These are phyloP conservation scores for Bombylius major DNA, from an alignment of 2,888 invertebrate genomes.

Conservation along the genomic window DNA sequence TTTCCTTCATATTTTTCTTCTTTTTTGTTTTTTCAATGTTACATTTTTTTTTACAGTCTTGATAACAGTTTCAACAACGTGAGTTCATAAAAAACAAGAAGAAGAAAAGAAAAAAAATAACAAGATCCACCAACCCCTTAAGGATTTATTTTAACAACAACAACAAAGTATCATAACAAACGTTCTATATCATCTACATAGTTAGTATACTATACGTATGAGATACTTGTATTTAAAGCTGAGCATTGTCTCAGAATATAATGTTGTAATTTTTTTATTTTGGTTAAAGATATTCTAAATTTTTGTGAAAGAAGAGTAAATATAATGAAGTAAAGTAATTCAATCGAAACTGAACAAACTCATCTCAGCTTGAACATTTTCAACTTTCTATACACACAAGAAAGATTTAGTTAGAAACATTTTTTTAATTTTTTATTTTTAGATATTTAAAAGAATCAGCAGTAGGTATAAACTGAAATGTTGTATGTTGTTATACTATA, in stretches of 20 bases:
- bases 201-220: no score
- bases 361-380: not conserved
- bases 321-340: not conserved
- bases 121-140: not conserved
- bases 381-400: not conserved
- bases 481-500: not conserved
- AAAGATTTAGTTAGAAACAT: conserved; percentile 2
- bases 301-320: no score
- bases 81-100: not conserved
- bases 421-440: conserved; percentile 1
- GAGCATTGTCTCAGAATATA: no score
- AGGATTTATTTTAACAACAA: not conserved
- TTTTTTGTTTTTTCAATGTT: no score
- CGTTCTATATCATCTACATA: no score
- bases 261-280: no score
- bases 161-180: no score
- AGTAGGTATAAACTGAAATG: not conserved
- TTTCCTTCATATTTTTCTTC: not conserved
- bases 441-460: not conserved
- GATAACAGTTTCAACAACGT: conserved; percentile 3
- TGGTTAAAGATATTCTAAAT: no score
- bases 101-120: no score
- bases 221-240: no score
- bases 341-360: not conserved
- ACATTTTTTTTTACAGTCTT: not conserved